Percentiles rank a stretch among this genome's conserved stretches.
These are phyloP conservation scores for Heliangelus exortis DNA, from an alignment of 2,797 vertebrate species.

Conservation along the genomic window DNA sequence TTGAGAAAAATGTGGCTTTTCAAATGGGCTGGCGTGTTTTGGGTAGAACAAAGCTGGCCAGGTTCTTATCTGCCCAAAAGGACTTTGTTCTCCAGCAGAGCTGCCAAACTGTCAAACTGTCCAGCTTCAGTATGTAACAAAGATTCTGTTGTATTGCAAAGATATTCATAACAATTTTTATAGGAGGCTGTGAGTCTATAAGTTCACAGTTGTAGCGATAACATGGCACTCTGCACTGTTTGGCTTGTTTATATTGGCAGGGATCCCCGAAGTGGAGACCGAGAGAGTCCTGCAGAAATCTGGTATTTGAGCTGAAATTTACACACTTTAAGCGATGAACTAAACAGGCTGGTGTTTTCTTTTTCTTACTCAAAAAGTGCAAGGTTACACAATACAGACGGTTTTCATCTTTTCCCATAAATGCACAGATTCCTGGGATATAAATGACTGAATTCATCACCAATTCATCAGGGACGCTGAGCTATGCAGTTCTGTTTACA, in stretches of 20 bases:
- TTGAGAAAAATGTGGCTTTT: slow-evolving; percentile 45
- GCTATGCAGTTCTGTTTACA: slow-evolving; percentile 99
- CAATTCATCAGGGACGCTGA: slow-evolving; percentile 97
- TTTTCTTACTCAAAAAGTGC: slow-evolving; percentile 91
- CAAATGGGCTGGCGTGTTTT: slow-evolving; percentile 56
- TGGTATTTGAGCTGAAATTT: slow-evolving; percentile 89
- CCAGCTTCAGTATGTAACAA: slow-evolving; percentile 78
- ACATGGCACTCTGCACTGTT: slow-evolving; percentile 83
- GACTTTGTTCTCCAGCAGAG: slow-evolving; percentile 77
- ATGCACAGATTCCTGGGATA: slow-evolving; percentile 92
- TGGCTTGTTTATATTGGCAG: slow-evolving; percentile 90
- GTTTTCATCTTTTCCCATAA: slow-evolving; percentile 87
- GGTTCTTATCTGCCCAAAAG: slow-evolving; percentile 77
- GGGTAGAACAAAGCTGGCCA: slow-evolving; percentile 60
- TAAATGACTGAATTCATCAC: slow-evolving; percentile 99
- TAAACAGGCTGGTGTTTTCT: slow-evolving; percentile 93
- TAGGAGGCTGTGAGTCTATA: slow-evolving; percentile 81
- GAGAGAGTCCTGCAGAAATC: slow-evolving; percentile 84
- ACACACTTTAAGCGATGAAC: slow-evolving; percentile 90
- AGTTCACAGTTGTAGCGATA: slow-evolving; percentile 87
- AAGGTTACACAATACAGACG: slow-evolving; percentile 94
- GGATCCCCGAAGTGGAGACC: slow-evolving; percentile 79
- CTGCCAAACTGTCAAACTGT: slow-evolving; percentile 83
- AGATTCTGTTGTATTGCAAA: slow-evolving; percentile 84
- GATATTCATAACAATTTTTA: slow-evolving; percentile 87